phyloP scores from a whole-genome alignment of 2,797 vertebrate genomes.

The Spondyliosoma cantharus region DNA sequence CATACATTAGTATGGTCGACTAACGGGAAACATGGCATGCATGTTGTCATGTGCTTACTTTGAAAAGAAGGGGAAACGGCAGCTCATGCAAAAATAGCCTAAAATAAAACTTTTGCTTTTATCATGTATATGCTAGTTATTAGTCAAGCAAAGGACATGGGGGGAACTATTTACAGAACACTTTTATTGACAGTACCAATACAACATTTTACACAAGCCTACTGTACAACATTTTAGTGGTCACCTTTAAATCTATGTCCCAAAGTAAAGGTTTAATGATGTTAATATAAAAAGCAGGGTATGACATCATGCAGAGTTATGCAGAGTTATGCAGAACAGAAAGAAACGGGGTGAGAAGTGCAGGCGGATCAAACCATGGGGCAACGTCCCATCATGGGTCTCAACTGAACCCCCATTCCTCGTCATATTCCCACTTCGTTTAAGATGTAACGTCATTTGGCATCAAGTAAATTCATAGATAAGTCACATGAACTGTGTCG shows the following conservation, averaged over 20 bases:
- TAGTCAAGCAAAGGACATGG: slow-evolving; percentile 20
- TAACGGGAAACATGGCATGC: slow-evolving; percentile 6
- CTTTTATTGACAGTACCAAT: slow-evolving; percentile 83
- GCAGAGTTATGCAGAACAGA: slow-evolving; percentile 60
- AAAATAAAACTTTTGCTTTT: neutral
- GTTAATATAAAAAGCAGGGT: slow-evolving; percentile 35
- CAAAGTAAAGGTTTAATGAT: slow-evolving; percentile 47
- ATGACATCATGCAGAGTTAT: slow-evolving; percentile 70
- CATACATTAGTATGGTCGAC: neutral
- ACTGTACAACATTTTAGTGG: slow-evolving; percentile 69
- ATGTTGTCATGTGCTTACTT: slow-evolving; percentile 5
- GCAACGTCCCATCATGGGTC: neutral
- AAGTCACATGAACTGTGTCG: neutral
- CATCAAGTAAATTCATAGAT: slow-evolving; percentile 29
- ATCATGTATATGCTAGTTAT: slow-evolving; percentile 12
- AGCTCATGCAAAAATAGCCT: slow-evolving; percentile 17
- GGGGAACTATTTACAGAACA: slow-evolving; percentile 63
- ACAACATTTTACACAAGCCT: slow-evolving; percentile 73
- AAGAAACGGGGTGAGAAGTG: slow-evolving; percentile 29
- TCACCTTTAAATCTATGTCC: slow-evolving; percentile 65
- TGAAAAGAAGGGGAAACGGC: neutral
- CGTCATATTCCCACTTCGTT: slow-evolving; percentile 17
- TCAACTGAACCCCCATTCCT: neutral
- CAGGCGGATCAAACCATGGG: slow-evolving; percentile 37
- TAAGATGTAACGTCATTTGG: slow-evolving; percentile 63